Evolutionary conservation across 2,113 vertebrate genomes (phyloP), one percentile per base, ranked within the genome.

Genomic region (Chionis minor): DNA sequence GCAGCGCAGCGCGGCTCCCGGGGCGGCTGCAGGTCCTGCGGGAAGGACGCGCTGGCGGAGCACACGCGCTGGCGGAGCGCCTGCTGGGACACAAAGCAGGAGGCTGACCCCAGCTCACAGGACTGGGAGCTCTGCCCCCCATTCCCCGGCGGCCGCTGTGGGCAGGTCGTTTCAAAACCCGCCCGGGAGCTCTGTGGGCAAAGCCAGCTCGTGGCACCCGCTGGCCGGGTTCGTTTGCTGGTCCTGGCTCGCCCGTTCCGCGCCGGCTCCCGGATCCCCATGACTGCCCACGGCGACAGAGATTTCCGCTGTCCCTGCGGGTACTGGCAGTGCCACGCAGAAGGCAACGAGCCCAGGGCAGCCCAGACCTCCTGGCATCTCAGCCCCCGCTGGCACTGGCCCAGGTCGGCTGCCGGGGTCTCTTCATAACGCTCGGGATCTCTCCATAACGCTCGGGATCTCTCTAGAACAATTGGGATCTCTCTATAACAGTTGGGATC

Each of bases 191-290:
- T 79, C 35, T 26, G 28, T 7, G 78, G 35, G 6, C 24, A 22
- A 30, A 79, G 15, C 2, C 47, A 71, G 52, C 27, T 40, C 0
- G 0, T 14, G 42, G 47, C 23, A n/a, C 2, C 0, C 4, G 42
- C 56, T 71, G 90, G 23, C 35, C 52, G 28, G 22, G 24, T 14
- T 51, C 8, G 0, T 26, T 7, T 69, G 44, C 59, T 74, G 59
- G 12, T 33, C 23, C 59, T 66, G 38, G 6, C 47, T 28, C 28
- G 4, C 27, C 47, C 21, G 0, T 23, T 30, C 71, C 51, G 24
- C 16, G 28, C 5, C 40, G 38, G 20, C 70, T 70, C 4, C 71
- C 58, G 87, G 18, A 22, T 62, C 83, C 23, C 17, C 14, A 0
- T 15, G 12, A 2, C 65, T 58, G 56, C 30, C 61, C 52, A 2